Evolutionary conservation across 2,113 vertebrate genomes (phyloP), one percentile per base, ranked within the genome.

Genomic region (Channa argus): DNA sequence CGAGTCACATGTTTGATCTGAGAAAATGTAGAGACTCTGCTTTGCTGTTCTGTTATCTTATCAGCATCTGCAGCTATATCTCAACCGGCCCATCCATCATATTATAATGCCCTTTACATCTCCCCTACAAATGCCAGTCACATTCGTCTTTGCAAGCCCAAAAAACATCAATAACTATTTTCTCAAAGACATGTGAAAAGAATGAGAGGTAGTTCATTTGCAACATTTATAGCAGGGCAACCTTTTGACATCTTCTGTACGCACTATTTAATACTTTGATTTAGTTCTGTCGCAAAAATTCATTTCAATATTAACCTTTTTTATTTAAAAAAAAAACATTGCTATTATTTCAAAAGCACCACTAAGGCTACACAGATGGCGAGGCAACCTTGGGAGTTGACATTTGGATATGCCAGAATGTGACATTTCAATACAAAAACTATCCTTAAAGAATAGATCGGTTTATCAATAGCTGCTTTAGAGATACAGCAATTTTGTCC

Each of bases 391-490:
- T 89, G 91, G 91, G 90, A 92, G 86, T 67, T 94, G 92, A 90
- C 91, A 95, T 94, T 94, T 95, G 88, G 85, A 90, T 89, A 93
- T 93, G 92, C 86, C 85, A 91, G 74, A 84, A 92, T 89, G 84
- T 94, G 91, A 92, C 91, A 93, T 93, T 94, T 92, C 79, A 84
- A 89, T 86, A 90, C 84, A 91, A 92, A 94, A 63, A 85, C 86
- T 85, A 82, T 86, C 81, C 86, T 90, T 93, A 91, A 92, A 89
- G 87, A 93, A 91, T 86, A 79, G 65, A 84, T 87, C 76, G 8
- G 64, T 81, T 88, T 85, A 83, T 87, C 80, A 86, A 86, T 91
- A 88, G 89, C 81, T 78, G 79, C 86, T 87, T 86, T 82, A 84
- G 80, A 88, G 77, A 88, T 86, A 73, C 43, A 34, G 77, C 77